A percentile compares a stretch with the other conserved stretches of the same genome.
Evolutionary conservation across 2,113 vertebrate species (phyloP).

Genomic region (Mobula hypostoma): DNA sequence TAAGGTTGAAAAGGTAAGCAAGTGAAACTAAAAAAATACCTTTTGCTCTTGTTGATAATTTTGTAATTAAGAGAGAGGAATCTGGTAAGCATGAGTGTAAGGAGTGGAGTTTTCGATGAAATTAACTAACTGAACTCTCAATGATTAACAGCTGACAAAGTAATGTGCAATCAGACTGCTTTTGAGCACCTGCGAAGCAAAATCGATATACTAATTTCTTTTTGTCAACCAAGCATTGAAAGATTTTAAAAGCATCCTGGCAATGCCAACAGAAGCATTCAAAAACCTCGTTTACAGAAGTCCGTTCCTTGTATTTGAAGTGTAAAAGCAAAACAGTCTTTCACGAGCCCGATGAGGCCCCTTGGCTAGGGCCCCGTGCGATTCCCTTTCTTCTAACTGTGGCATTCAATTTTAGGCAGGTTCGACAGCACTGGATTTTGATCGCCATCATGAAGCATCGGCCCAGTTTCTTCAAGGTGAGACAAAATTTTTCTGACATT

Average conservation of each 20-base stretch:
- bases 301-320: background rate
- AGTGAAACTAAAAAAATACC: background rate
- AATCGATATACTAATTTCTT: background rate
- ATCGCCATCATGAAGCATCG: background rate
- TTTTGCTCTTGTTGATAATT: background rate
- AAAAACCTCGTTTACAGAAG: background rate
- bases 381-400: background rate
- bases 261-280: background rate
- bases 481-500: conserved; percentile 31
- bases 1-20: background rate
- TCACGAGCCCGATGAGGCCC: background rate
- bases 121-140: too few relatives aligned
- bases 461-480: conserved; percentile 31
- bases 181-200: background rate
- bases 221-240: background rate
- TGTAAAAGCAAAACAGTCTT: background rate
- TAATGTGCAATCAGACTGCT: background rate
- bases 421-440: background rate
- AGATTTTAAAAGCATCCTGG: background rate
- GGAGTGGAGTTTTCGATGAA: background rate
- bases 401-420: background rate
- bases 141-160: background rate
- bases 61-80: background rate
- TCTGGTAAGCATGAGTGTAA: background rate
- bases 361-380: background rate